Conservation (phyloP, 2,888 invertebrate genomes). For the Noctua pronuba region DNA sequence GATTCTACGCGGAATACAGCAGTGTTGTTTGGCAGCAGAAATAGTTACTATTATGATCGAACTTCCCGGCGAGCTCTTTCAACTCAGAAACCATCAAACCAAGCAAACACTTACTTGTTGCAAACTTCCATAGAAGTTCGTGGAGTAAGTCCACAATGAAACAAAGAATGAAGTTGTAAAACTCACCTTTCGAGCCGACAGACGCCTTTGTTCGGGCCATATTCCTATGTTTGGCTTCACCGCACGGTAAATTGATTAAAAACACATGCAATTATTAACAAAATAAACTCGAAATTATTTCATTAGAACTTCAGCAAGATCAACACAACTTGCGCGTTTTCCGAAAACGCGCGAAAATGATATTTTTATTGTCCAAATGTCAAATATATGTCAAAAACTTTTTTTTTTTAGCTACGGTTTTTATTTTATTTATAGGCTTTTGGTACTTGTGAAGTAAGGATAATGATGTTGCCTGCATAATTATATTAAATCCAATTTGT, state of each 20-base stretch:
- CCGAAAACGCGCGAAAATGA: conserved; percentile 46
- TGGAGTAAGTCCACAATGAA: neutral
- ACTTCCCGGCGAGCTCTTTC: neutral
- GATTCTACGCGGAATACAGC: too few species aligned
- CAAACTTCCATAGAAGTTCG: neutral
- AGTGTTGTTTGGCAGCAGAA: neutral
- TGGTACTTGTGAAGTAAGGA: neutral
- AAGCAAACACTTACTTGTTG: neutral
- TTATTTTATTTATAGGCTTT: neutral
- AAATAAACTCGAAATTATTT: neutral
- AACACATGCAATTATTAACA: neutral
- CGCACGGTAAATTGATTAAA: neutral
- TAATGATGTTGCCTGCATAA: neutral
- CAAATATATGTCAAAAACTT: neutral
- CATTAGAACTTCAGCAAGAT: neutral
- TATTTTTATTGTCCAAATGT: conserved; percentile 1
- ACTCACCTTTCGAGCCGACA: conserved; percentile 82
- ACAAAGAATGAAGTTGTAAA: neutral
- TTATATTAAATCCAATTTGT: neutral
- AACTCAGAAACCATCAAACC: neutral
- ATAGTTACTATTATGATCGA: too few species aligned
- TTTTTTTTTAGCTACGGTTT: conserved; percentile 10
- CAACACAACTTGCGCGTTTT: too few species aligned
- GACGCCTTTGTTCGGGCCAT: conserved; percentile 80
- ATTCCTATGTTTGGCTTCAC: neutral